Evolutionary conservation across 2,797 vertebrate genomes (phyloP), one percentile per base, ranked within the genome.

Genomic region (Helostoma temminkii): DNA sequence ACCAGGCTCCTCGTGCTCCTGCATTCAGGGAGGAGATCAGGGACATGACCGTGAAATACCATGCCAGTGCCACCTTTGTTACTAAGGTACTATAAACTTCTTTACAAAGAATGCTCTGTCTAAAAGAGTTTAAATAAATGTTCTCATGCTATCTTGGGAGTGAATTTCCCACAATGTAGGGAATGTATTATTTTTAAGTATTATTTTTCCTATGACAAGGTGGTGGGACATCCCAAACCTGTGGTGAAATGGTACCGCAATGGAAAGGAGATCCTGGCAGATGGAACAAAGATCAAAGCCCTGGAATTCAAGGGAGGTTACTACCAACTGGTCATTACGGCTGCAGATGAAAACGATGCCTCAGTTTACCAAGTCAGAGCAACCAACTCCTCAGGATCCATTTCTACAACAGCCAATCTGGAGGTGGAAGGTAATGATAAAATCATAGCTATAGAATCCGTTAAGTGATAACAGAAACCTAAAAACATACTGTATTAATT

Each of bases 221-320:
- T 99, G 83, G 93, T 95, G 49, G 98, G 98, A 54, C 80, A 98
- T 91, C 98, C 98, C 7, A 97, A 96, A 82, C 98, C 98, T 85
- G 62, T 95, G 47, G 94, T 99, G 42, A 99, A 99, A 91, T 99
- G 98, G 98, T 99, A 96, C 82, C 95, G 94, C 85, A 93, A 96
- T 83, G 98, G 98, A 77, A 99, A 99, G 92, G 98, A 99, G 89
- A 94, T 99, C 81, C 89, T 94, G 81, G 94, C 98, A 49, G 97
- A 99, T 90, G 98, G 98, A 82, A 93, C 95, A 77, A 99, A 99
- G 86, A 93, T 98, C 68, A 98, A 97, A 90, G 92, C 96, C 73
- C 96, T 95, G 80, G 98, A 99, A 93, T 99, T 97, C 88, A 99
- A 99, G 88, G 98, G 98, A 69, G 98, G 98, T 57, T 99, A 98